These are phyloP conservation scores for Bursaphelenchus mucronatus DNA, from an alignment of 1,140 invertebrate species.

Conservation along the genomic window DNA sequence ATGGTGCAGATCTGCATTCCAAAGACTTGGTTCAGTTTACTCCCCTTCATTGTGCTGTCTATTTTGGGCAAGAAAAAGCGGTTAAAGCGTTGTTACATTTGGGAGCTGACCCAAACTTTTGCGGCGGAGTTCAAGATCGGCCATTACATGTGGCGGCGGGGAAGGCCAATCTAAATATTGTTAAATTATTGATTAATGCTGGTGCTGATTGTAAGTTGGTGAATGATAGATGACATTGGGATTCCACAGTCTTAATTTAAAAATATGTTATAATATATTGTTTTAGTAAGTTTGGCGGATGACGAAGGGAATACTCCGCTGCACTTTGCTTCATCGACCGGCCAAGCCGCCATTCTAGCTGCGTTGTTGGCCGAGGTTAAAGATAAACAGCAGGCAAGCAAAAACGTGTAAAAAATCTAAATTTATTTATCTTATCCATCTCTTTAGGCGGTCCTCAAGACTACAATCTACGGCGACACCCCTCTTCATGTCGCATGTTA, in stretches of 20 bases:
- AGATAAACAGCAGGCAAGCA: constrained; percentile 11
- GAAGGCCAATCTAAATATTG: constrained; percentile 61
- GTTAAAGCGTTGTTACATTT: constrained; percentile 61
- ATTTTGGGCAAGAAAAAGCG: constrained; percentile 64
- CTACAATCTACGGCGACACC: constrained; percentile 65
- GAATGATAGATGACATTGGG: constrained; percentile 5
- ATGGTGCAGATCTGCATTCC: constrained; percentile 62
- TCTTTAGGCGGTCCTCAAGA: constrained; percentile 33
- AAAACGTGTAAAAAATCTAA: background rate
- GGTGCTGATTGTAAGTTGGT: constrained; percentile 61
- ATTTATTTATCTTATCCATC: constrained; percentile 21
- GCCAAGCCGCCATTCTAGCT: constrained; percentile 62
- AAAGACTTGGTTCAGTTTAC: constrained; percentile 64
- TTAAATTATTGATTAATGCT: constrained; percentile 62
- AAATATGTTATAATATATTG: constrained; percentile 11
- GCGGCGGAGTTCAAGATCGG: constrained; percentile 63
- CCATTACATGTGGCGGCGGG: constrained; percentile 64
- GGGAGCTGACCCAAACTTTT: constrained; percentile 63
- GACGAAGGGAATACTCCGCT: constrained; percentile 64
- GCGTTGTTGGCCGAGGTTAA: constrained; percentile 54
- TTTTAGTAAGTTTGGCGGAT: constrained; percentile 62
- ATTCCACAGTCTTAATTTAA: background rate
- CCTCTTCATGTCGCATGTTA: constrained; percentile 64
- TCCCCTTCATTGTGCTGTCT: constrained; percentile 64
- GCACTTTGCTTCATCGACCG: constrained; percentile 64